Percentiles rank a stretch among this genome's conserved stretches.
These are phyloP conservation scores for Corbicula japonica DNA, from an alignment of 2,888 invertebrate species.

Conservation along the genomic window DNA sequence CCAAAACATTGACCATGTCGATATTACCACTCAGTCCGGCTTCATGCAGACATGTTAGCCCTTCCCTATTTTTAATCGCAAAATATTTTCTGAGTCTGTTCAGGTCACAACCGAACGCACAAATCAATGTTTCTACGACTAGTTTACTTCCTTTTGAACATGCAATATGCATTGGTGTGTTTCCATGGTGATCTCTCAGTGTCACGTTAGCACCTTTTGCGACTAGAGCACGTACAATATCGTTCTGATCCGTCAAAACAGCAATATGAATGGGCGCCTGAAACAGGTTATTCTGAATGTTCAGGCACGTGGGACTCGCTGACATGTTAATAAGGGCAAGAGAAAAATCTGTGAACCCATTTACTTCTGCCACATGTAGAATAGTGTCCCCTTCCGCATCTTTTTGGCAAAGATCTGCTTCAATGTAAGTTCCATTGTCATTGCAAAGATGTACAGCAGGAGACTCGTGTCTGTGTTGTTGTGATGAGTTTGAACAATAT, in stretches of 20 bases:
- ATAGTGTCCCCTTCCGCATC: constrained; percentile 70
- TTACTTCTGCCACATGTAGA: constrained; percentile 62
- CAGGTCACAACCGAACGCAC: constrained; percentile 10
- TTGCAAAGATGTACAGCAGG: too few species aligned
- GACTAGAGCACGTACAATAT: constrained; percentile 39
- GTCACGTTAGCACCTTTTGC: constrained; percentile 40
- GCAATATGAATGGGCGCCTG: constrained; percentile 57
- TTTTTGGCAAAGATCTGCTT: constrained; percentile 32
- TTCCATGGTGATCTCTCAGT: constrained; percentile 56
- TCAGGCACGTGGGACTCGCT: constrained; percentile 15
- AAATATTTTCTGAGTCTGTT: constrained; percentile 42
- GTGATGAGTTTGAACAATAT: too few species aligned
- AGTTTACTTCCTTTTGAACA: constrained; percentile 44
- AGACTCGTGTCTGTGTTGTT: neutral
- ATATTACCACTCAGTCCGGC: constrained; percentile 53
- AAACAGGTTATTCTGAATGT: constrained; percentile 46
- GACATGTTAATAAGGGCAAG: constrained; percentile 39
- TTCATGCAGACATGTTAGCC: constrained; percentile 66
- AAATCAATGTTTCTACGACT: constrained; percentile 37
- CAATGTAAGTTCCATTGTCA: too few species aligned
- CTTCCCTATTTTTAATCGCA: constrained; percentile 62
- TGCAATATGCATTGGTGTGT: constrained; percentile 54
- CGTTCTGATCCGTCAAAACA: constrained; percentile 40
- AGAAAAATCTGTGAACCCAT: constrained; percentile 21
- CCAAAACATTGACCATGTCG: constrained; percentile 56